Percentiles rank a stretch among this genome's conserved stretches.
phyloP scores from a whole-genome alignment of 2,888 invertebrate species.

The Cyclophora punctaria region DNA sequence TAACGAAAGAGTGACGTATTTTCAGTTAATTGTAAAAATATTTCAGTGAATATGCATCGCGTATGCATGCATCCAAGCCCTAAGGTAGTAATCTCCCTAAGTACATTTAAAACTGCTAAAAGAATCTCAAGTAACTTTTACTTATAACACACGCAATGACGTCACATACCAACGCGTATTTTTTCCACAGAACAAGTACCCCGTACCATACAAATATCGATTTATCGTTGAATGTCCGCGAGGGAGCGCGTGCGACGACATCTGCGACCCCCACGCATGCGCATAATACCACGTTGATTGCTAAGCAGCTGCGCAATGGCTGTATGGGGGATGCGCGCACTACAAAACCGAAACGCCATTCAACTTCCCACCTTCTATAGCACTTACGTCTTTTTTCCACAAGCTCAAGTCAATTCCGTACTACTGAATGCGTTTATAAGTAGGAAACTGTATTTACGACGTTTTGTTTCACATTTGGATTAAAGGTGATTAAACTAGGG shows the following conservation, averaged over 20 bases:
- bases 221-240: constrained; percentile 29
- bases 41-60: too few relatives aligned
- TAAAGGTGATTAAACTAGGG: constrained; percentile 19
- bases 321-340: constrained; percentile 32
- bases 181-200: constrained; percentile 8
- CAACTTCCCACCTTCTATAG: constrained; percentile 2
- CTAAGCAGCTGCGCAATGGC: constrained; percentile 54
- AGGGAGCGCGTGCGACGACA: constrained; percentile 50
- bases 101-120: too few relatives aligned
- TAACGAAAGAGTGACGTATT: too few relatives aligned
- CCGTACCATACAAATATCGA: constrained; percentile 35
- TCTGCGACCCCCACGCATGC: constrained; percentile 71
- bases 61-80: too few relatives aligned
- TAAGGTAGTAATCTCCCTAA: too few relatives aligned
- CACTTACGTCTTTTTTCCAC: background rate
- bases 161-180: too few relatives aligned
- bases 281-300: constrained; percentile 58
- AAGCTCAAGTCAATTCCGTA: too few relatives aligned
- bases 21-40: too few relatives aligned
- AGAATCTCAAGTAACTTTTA: too few relatives aligned
- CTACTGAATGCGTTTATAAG: constrained; percentile 1
- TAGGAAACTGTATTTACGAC: constrained; percentile 11
- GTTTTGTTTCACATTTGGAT: constrained; percentile 10
- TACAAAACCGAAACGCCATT: constrained; percentile 12
- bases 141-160: too few relatives aligned